Conservation (phyloP, 2,888 invertebrate species). For the Tetheella fluctuosa region DNA sequence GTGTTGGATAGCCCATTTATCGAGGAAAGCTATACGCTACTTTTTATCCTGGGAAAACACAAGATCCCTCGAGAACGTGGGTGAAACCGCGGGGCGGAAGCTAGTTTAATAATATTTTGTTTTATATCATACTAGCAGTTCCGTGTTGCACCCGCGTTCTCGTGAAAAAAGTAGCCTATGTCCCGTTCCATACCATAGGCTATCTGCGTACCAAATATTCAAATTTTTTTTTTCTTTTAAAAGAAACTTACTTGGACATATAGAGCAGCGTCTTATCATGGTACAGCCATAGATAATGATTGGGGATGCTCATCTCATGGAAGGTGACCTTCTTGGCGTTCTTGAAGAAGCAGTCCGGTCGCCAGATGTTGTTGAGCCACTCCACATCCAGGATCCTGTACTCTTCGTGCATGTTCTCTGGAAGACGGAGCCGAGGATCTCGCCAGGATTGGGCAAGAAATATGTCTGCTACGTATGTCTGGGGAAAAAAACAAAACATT, state of each 20-base stretch:
- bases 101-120: too few relatives aligned
- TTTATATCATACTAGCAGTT: too few relatives aligned
- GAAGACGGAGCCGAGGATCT: slow-evolving; percentile 93
- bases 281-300: slow-evolving; percentile 96
- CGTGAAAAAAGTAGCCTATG: too few relatives aligned
- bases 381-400: slow-evolving; percentile 95
- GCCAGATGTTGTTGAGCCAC: slow-evolving; percentile 95
- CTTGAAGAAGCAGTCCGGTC: slow-evolving; percentile 97
- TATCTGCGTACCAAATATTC: too few relatives aligned
- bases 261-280: slow-evolving; percentile 96
- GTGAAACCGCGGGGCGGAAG: too few relatives aligned
- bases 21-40: too few relatives aligned
- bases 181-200: too few relatives aligned
- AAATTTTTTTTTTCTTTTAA: not conserved
- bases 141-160: too few relatives aligned
- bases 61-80: too few relatives aligned
- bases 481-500: slow-evolving; percentile 33
- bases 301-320: slow-evolving; percentile 97
- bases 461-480: slow-evolving; percentile 97
- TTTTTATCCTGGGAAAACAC: too few relatives aligned
- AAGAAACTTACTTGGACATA: slow-evolving; percentile 92
- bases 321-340: slow-evolving; percentile 97
- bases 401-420: slow-evolving; percentile 97
- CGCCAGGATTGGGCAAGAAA: slow-evolving; percentile 97
- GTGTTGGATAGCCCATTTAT: too few relatives aligned